Base-by-base conservation (phyloP, 2,113 vertebrate species). In the Perognathus longimembris region DNA sequence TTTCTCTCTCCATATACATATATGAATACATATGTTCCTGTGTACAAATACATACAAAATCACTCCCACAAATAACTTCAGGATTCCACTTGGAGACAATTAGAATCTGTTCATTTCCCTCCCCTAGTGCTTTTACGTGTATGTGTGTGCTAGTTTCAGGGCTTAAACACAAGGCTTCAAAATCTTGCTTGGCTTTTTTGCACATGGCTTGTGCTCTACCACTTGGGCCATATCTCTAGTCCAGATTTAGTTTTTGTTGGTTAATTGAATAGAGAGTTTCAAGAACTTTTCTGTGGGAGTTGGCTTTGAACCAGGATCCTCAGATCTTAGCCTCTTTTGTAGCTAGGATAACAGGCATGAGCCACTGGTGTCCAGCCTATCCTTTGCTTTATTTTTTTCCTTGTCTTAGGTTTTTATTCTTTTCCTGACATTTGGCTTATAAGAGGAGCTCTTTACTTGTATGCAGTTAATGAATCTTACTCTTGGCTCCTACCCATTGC, bases 401-500 rank as follows among this genome's bases (percentile, higher is more conserved):
- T 66, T 59, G 73, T 73, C 28, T 82, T 66, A 50, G 75, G 82
- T 88, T 90, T 73, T 61, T 61, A 61, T 61, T 59, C 59, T 61
- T 61, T 61, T 26, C 59, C 82, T 79, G 93, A 85, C 67, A 69
- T 74, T 84, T 86, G 73, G 71, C 84, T 85, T 77, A 77, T 71
- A 81, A 93, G 67, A 77, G 34, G 64, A 64, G 77, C 24, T 34
- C 34, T 88, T 77, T 36, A 61, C 75, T 80, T 80, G 34, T 15
- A 20, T 63, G 36, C 34, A n/a, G 38, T 85, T 95, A 92, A 90
- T 94, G 67, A 95, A 64, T 90, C 88, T 50, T 11, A 61, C 15
- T 45, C 78, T 80, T 92, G 45, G 30, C 66, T 94, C 36, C 50
- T 92, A 90, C 74, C 70, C 71, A 77, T 93, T 90, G 70, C 85